Percentiles rank a stretch among this genome's conserved stretches.
Evolutionary conservation across 2,888 invertebrate species (phyloP).

Genomic region (Ferdinandea cuprea): DNA sequence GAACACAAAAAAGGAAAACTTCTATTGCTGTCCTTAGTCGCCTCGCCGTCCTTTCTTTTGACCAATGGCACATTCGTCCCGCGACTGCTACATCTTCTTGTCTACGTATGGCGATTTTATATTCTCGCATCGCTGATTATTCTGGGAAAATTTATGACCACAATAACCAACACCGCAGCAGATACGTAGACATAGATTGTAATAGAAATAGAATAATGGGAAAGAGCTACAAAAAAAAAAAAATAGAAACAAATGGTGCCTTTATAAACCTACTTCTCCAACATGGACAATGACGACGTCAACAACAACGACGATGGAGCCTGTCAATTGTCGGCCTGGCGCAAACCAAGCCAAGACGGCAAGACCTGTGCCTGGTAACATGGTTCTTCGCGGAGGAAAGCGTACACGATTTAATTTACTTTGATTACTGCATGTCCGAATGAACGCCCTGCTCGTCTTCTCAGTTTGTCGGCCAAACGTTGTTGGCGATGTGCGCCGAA

Average conservation of each 20-base stretch:
- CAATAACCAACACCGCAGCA: constrained; percentile 65
- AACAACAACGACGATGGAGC: constrained; percentile 30
- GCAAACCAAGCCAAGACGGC: constrained; percentile 19
- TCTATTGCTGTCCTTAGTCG: constrained; percentile 1
- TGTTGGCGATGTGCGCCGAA: constrained; percentile 65
- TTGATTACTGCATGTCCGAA: constrained; percentile 73
- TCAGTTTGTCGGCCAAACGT: constrained; percentile 51
- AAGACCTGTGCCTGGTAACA: constrained; percentile 25
- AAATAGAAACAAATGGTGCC: neutral
- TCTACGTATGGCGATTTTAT: constrained; percentile 61
- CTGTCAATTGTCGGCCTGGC: constrained; percentile 63
- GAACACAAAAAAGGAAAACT: neutral
- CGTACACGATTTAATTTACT: constrained; percentile 72
- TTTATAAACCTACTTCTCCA: constrained; percentile 47
- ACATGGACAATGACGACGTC: constrained; percentile 33
- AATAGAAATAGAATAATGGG: constrained; percentile 46
- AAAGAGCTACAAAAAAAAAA: neutral
- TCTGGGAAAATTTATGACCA: constrained; percentile 72
- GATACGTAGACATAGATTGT: constrained; percentile 39
- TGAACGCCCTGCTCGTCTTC: constrained; percentile 68
- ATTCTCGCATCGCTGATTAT: constrained; percentile 70
- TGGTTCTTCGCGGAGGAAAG: constrained; percentile 30
- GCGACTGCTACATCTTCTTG: constrained; percentile 11
- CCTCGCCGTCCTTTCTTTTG: constrained; percentile 14
- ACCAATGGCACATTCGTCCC: constrained; percentile 16